Conservation (phyloP, 2,888 invertebrate species). For the Ptychoptera contaminata region DNA sequence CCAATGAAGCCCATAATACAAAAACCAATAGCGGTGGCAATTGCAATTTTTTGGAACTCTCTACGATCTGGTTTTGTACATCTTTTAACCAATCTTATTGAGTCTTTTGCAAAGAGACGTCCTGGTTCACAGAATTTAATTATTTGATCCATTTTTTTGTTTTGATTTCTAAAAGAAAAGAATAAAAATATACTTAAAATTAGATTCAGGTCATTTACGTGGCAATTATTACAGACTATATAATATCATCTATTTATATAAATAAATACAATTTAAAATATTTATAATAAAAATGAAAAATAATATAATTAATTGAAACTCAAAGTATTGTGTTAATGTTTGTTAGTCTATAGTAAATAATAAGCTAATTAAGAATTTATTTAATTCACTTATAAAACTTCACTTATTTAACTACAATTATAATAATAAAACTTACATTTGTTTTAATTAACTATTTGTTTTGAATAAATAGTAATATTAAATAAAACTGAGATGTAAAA, state of each 20-base stretch:
- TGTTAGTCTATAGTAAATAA: too few species aligned
- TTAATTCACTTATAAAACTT: too few species aligned
- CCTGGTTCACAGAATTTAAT: slow-evolving; percentile 88
- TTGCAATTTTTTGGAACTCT: slow-evolving; percentile 99
- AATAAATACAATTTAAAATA: background rate
- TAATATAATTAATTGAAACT: too few species aligned
- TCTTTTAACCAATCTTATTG: slow-evolving; percentile 92
- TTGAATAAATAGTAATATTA: too few species aligned
- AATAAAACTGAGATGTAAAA: too few species aligned
- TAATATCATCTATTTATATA: background rate
- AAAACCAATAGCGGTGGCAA: slow-evolving; percentile 98
- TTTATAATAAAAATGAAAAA: background rate
- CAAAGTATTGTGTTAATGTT: too few species aligned
- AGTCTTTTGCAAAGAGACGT: slow-evolving; percentile 95
- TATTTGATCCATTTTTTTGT: slow-evolving; percentile 82
- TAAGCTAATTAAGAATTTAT: too few species aligned
- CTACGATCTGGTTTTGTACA: slow-evolving; percentile 99
- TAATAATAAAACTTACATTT: too few species aligned
- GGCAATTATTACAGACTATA: background rate
- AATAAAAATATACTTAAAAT: background rate
- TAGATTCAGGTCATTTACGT: background rate
- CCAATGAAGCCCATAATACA: slow-evolving; percentile 99
- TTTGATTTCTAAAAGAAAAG: background rate
- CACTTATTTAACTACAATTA: too few species aligned
- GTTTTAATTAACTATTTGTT: too few species aligned